Evolutionary conservation across 1,140 invertebrate genomes (phyloP), one percentile per base, ranked within the genome.

Genomic region (Caenorhabditis remanei): DNA sequence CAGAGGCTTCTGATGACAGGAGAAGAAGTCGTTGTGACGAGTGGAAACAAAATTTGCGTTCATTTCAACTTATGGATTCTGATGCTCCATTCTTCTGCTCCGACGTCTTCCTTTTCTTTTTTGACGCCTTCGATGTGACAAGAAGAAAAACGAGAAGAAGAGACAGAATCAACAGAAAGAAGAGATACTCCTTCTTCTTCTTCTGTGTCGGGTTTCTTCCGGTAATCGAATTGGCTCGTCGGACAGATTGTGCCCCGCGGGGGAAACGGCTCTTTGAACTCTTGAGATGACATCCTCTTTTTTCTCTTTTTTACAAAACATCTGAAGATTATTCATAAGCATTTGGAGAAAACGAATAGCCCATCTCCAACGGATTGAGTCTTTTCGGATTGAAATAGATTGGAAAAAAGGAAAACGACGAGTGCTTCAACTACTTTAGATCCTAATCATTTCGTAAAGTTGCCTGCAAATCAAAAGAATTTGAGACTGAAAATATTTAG

Each of bases 191-290:
- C 8, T 32, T 40, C 24, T 71, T 46, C 24, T 14, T 71, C 24
- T 41, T 8, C 19, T 65, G 63, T 41, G 24, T 65, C 43, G 65
- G 65, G 65, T 71, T 71, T 71, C 19, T 71, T 71, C 65, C 71
- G 71, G 71, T 79, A 79, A 79, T 79, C 71, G 46, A 79, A 79
- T 79, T 79, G 71, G 46, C 19, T 50, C 46, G 71, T 50, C 71
- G 71, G 71, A 79, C 71, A 79, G 71, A 79, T 79, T 79, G 71
- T 50, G 71, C 71, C 71, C 71, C 71, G 71, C 71, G 71, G 71
- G 71, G 43, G 71, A 50, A 21, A n/a, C 46, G 43, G 71, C 71
- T 79, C 71, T 79, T 79, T 50, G 71, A 79, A 79, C 71, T 79
- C 46, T 79, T 50, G 8, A 48, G 71, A 79, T 79, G 71, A 79